A percentile compares a stretch with the other conserved stretches of the same genome.
phyloP scores from a whole-genome alignment of 2,797 vertebrate genomes.

The Oreochromis grahami region DNA sequence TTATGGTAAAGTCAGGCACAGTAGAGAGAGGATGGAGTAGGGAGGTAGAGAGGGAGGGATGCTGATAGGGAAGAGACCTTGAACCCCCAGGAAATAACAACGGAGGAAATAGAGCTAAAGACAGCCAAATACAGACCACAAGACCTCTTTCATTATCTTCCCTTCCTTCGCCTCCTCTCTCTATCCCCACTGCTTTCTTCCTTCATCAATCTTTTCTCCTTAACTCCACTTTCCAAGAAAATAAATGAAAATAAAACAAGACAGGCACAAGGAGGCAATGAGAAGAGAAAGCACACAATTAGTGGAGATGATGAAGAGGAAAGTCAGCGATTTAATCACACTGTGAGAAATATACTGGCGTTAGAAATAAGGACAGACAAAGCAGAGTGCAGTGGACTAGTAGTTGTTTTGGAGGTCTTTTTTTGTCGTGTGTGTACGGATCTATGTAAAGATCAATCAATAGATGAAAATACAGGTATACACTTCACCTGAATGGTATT shows the following conservation, averaged over 20 bases:
- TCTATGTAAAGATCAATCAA: not conserved
- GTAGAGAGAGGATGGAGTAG: constrained; percentile 10
- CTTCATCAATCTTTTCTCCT: not conserved
- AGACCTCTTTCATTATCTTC: not conserved
- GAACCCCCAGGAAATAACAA: constrained; percentile 39
- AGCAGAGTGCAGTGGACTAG: not conserved
- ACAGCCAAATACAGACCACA: constrained; percentile 26
- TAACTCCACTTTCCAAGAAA: not conserved
- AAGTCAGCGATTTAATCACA: not conserved
- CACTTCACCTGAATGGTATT: not conserved
- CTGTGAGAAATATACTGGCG: not conserved
- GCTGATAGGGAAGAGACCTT: constrained; percentile 57
- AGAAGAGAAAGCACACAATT: not conserved
- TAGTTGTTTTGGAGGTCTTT: not conserved
- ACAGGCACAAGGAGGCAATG: not conserved
- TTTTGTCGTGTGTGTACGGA: not conserved
- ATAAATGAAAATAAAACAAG: not conserved
- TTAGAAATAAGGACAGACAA: not conserved
- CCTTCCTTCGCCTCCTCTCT: not conserved
- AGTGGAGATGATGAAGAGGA: not conserved
- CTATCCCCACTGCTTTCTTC: not conserved
- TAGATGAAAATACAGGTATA: not conserved
- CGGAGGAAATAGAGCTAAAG: constrained; percentile 54
- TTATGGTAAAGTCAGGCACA: constrained; percentile 60
- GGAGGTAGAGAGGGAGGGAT: constrained; percentile 5